Evolutionary conservation across 2,113 vertebrate genomes (phyloP).

Genomic region (Psittacus erithacus): DNA sequence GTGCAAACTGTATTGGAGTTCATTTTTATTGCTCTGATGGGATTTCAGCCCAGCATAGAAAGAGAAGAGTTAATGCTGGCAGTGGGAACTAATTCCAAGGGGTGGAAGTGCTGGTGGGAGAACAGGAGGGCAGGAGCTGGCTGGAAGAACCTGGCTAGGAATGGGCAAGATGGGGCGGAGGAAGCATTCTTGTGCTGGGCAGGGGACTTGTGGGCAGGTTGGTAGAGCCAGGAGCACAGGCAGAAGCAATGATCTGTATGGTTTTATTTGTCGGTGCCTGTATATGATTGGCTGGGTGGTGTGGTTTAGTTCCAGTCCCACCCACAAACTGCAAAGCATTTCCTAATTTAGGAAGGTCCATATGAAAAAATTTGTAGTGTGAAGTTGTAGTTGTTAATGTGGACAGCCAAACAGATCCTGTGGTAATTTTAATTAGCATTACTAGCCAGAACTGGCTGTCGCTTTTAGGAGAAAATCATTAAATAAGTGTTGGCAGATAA

Average conservation of each 20-base stretch:
- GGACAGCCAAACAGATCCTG: background rate
- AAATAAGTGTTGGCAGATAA: background rate
- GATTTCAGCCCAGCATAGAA: background rate
- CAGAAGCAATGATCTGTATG: background rate
- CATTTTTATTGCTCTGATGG: background rate
- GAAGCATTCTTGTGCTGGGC: background rate
- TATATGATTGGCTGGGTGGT: background rate
- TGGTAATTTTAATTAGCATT: background rate
- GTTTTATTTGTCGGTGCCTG: background rate
- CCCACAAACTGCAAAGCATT: background rate
- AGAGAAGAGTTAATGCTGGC: background rate
- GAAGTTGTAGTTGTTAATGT: background rate
- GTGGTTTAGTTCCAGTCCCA: background rate
- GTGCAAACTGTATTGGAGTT: background rate
- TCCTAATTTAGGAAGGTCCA: background rate
- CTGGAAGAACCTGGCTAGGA: background rate
- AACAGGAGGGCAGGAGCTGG: background rate
- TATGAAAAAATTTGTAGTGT: background rate
- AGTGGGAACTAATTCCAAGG: background rate
- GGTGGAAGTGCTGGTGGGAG: background rate
- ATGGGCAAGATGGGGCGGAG: background rate
- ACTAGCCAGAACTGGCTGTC: background rate
- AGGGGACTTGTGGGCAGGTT: background rate
- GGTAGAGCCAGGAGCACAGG: background rate
- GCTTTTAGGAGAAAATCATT: slow-evolving; percentile 25